Conservation (phyloP, 2,888 invertebrate species). For the Caenorhabditis doughertyi region DNA sequence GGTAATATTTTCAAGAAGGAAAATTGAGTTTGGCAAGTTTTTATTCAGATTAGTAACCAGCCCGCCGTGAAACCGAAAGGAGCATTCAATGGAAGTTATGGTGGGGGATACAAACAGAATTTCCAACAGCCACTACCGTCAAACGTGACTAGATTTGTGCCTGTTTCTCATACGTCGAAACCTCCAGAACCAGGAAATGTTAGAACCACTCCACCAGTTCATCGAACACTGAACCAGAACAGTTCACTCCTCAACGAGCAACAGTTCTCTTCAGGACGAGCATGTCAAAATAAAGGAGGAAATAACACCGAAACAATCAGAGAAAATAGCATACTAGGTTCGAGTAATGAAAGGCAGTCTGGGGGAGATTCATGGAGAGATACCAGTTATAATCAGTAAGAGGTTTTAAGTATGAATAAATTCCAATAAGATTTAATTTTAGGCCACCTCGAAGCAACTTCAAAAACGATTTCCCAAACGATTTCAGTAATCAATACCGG, state of each 20-base stretch:
- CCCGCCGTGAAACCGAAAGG: slow-evolving; percentile 6
- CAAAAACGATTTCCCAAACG: neutral
- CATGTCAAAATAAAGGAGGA: slow-evolving; percentile 20
- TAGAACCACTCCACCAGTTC: neutral
- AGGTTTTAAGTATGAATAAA: too few relatives aligned
- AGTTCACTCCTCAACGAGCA: too few relatives aligned
- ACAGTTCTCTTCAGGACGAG: neutral
- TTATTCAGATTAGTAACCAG: neutral
- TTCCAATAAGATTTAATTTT: too few relatives aligned
- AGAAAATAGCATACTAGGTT: neutral
- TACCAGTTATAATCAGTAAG: slow-evolving; percentile 28
- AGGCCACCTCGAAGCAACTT: neutral
- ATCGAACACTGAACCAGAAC: neutral
- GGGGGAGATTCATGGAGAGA: slow-evolving; percentile 56
- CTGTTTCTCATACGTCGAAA: neutral
- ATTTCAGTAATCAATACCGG: neutral
- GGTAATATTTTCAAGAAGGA: slow-evolving; percentile 5
- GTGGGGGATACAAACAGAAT: slow-evolving; percentile 15
- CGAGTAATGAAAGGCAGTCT: neutral
- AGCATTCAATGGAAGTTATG: slow-evolving; percentile 1
- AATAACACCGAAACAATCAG: neutral
- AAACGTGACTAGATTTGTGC: neutral
- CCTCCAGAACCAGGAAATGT: slow-evolving; percentile 4
- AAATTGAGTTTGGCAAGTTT: neutral
- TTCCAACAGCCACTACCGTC: slow-evolving; percentile 2